phyloP scores from a whole-genome alignment of 37 sponge, comb jelly and placozoan genomes.

The Mnemiopsis leidyi region DNA sequence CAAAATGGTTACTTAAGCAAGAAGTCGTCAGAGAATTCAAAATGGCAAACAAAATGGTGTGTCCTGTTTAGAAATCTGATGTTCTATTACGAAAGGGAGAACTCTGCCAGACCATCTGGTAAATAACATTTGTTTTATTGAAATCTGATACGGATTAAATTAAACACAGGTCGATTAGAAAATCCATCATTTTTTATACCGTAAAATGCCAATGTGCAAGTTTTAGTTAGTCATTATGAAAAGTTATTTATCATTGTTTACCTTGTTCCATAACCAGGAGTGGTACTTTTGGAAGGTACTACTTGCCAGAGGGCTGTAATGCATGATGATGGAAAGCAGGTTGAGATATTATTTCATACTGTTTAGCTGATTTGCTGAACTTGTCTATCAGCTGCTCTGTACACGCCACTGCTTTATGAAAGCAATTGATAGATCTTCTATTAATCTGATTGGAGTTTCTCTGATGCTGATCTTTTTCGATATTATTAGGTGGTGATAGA shows the following conservation, averaged over 20 bases:
- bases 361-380: neutral
- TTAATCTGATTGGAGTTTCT: neutral
- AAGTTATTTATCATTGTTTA: too few species aligned
- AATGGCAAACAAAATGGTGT: conserved; percentile 52
- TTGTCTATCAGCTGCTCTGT: neutral
- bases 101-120: conserved; percentile 21
- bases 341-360: neutral
- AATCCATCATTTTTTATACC: too few species aligned
- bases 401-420: neutral
- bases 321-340: conserved; percentile 32
- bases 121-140: too few species aligned
- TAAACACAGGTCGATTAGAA: too few species aligned
- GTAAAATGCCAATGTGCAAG: too few species aligned
- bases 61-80: conserved; percentile 7
- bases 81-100: conserved; percentile 43
- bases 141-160: too few species aligned
- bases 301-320: conserved; percentile 14
- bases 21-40: conserved; percentile 34
- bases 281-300: conserved; percentile 32
- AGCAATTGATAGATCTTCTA: neutral
- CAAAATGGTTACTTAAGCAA: neutral
- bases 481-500: too few species aligned
- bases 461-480: neutral
- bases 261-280: neutral
- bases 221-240: too few species aligned